Conservation (phyloP, 2,113 vertebrate species). For the Vulpes ferrilata region DNA sequence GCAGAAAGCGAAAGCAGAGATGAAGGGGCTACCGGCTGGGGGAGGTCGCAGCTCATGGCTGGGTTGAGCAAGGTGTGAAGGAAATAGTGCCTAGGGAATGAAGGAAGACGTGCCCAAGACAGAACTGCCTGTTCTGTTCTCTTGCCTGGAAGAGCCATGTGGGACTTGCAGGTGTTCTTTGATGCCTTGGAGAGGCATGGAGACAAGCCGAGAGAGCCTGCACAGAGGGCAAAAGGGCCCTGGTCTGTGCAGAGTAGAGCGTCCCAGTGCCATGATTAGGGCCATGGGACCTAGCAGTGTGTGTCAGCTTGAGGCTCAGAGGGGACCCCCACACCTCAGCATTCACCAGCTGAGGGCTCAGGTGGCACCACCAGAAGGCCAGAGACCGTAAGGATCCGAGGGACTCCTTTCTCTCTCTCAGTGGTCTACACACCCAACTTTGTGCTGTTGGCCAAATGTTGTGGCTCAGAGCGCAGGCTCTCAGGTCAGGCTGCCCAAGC, state of each 20-base stretch:
- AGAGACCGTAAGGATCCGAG: fast-evolving
- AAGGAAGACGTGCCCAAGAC: not conserved
- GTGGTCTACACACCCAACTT: not conserved
- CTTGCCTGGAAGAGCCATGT: no score
- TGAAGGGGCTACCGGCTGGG: not conserved
- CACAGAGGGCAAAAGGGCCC: not conserved
- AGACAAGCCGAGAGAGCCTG: not conserved
- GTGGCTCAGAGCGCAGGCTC: no score
- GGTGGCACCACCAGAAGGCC: fast-evolving
- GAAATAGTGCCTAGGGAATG: not conserved
- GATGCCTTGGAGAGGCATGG: not conserved
- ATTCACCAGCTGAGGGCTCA: not conserved
- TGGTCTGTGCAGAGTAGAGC: not conserved
- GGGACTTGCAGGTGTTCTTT: not conserved
- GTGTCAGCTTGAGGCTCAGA: not conserved
- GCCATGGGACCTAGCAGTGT: no score
- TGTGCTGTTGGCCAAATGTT: not conserved
- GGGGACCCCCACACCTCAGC: not conserved
- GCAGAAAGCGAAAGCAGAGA: not conserved
- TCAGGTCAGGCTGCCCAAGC: not conserved
- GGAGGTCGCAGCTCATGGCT: not conserved
- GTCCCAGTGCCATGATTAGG: not conserved
- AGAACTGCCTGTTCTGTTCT: no score
- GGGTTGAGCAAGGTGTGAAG: no score
- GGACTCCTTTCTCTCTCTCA: not conserved